phyloP scores from a whole-genome alignment of 2,797 vertebrate genomes.

The Bufotes viridis region DNA sequence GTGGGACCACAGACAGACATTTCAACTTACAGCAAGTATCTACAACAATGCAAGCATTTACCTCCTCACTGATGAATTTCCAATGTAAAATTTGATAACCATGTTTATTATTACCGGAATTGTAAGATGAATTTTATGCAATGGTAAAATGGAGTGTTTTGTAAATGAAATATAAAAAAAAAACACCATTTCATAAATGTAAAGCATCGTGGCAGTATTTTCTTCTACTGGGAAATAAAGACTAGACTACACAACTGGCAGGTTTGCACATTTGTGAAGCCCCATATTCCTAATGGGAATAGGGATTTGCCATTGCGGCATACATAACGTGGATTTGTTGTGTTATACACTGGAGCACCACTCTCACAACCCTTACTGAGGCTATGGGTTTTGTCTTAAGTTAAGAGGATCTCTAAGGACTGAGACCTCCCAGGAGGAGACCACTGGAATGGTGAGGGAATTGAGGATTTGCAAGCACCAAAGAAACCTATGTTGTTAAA shows the following conservation, averaged over 20 bases:
- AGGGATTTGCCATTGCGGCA: slow-evolving; percentile 38
- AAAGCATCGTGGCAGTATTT: slow-evolving; percentile 16
- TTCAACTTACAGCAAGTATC: slow-evolving; percentile 58
- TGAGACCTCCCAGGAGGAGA: slow-evolving; percentile 35
- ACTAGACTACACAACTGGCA: slow-evolving; percentile 16
- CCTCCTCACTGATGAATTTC: slow-evolving; percentile 38
- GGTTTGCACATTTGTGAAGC: slow-evolving; percentile 45
- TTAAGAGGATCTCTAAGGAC: slow-evolving; percentile 41
- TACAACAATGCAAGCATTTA: slow-evolving; percentile 52
- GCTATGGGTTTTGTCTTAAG: slow-evolving; percentile 39
- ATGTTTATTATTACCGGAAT: slow-evolving; percentile 29
- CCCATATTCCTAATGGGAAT: slow-evolving; percentile 46
- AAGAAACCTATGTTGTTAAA: slow-evolving; percentile 40
- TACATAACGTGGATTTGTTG: slow-evolving; percentile 25
- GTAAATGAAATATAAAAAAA: slow-evolving; percentile 18
- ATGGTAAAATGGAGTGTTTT: slow-evolving; percentile 13
- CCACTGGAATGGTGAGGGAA: slow-evolving; percentile 28
- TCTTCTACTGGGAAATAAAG: slow-evolving; percentile 34
- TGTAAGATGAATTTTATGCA: slow-evolving; percentile 8
- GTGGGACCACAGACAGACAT: slow-evolving; percentile 56
- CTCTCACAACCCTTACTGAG: slow-evolving; percentile 43
- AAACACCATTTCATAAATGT: slow-evolving; percentile 23
- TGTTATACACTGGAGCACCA: slow-evolving; percentile 40
- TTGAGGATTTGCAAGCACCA: slow-evolving; percentile 20
- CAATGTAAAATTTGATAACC: slow-evolving; percentile 19